Conservation (phyloP, 2,797 vertebrate genomes). For the Phrynocephalus vlangalii region DNA sequence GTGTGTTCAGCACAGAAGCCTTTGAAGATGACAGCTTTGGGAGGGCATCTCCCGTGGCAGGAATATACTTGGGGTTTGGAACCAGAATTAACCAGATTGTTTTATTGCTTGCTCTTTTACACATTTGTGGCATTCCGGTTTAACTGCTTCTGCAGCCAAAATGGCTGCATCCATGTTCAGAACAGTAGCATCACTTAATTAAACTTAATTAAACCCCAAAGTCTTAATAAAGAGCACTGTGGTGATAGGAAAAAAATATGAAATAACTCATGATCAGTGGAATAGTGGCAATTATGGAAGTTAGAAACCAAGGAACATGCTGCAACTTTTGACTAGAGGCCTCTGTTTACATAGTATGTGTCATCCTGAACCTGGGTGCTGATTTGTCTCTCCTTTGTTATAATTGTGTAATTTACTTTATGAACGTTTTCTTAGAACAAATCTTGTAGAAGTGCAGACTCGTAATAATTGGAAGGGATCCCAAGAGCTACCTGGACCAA, state of each 20-base stretch:
- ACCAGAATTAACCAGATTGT: not conserved
- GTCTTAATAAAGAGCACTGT: too few species aligned
- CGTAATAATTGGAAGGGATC: too few species aligned
- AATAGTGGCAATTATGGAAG: not conserved
- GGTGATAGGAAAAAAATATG: not conserved
- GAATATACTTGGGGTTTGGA: not conserved
- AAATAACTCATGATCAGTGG: not conserved
- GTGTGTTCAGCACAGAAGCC: not conserved
- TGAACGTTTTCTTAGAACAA: not conserved
- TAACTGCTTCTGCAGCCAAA: not conserved
- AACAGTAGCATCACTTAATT: too few species aligned
- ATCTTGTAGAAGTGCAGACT: not conserved
- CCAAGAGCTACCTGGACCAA: too few species aligned
- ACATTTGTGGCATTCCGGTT: not conserved
- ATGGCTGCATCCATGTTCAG: too few species aligned
- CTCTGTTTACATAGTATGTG: not conserved
- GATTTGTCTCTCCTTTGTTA: not conserved
- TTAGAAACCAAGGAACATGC: not conserved
- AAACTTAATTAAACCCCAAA: not conserved
- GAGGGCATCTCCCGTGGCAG: not conserved
- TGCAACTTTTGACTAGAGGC: not conserved
- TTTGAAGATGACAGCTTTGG: not conserved
- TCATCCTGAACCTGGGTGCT: not conserved
- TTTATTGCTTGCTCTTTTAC: not conserved
- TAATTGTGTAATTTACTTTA: not conserved